Conservation (phyloP, 2,888 invertebrate species). For the Microchrysa polita region DNA sequence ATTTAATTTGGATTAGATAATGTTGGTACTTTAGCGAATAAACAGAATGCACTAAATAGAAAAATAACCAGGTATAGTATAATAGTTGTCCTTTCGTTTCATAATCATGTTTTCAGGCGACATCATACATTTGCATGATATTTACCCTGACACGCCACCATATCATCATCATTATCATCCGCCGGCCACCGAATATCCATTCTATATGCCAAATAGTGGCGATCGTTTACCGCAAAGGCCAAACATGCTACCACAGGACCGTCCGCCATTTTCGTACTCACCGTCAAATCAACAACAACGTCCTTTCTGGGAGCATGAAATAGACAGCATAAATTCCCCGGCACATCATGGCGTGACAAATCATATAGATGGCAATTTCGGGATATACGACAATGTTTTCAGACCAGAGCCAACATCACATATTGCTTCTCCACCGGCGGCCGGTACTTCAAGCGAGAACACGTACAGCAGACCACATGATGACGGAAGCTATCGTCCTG, state of each 20-base stretch:
- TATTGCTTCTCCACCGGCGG: constrained; percentile 51
- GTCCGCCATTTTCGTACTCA: constrained; percentile 54
- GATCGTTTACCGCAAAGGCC: constrained; percentile 20
- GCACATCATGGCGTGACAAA: constrained; percentile 59
- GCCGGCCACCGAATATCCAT: constrained; percentile 21
- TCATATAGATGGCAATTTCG: constrained; percentile 61
- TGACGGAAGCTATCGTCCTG: constrained; percentile 59
- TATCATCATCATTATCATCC: constrained; percentile 36
- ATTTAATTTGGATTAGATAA: no score
- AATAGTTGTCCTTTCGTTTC: background rate
- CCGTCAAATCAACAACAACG: constrained; percentile 27
- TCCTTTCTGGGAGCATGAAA: constrained; percentile 61
- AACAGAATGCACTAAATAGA: background rate
- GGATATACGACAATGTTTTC: constrained; percentile 52
- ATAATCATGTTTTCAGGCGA: constrained; percentile 60
- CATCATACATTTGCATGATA: constrained; percentile 65
- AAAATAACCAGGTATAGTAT: constrained; percentile 22
- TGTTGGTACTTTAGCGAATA: no score
- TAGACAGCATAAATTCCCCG: constrained; percentile 55
- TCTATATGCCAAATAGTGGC: constrained; percentile 24
- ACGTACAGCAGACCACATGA: constrained; percentile 44
- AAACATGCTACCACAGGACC: background rate
- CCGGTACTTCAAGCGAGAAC: constrained; percentile 14
- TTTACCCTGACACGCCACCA: constrained; percentile 58
- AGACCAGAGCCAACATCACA: constrained; percentile 55